phyloP scores from a whole-genome alignment of 2,797 vertebrate genomes.

The Leptodactylus fallax region DNA sequence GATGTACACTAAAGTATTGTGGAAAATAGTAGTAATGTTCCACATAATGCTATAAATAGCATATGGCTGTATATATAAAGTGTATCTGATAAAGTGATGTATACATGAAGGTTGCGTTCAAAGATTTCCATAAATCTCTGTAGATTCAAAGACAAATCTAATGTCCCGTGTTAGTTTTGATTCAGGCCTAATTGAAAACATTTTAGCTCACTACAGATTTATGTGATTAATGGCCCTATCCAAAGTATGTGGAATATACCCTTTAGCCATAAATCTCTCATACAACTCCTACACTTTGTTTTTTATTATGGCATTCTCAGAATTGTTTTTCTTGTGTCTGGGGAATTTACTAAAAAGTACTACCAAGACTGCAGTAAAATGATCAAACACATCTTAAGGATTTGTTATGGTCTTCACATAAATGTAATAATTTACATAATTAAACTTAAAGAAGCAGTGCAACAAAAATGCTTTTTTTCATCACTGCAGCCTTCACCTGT shows the following conservation, averaged over 20 bases:
- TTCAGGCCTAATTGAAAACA: slow-evolving; percentile 31
- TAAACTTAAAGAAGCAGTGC: not conserved
- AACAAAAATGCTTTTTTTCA: too few relatives aligned
- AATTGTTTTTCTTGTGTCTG: slow-evolving; percentile 18
- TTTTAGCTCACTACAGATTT: slow-evolving; percentile 29
- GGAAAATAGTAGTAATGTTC: not conserved
- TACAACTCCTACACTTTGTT: slow-evolving; percentile 26
- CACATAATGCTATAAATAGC: not conserved
- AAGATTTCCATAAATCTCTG: slow-evolving; percentile 35
- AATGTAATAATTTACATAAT: not conserved
- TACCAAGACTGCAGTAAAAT: not conserved
- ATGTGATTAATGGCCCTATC: slow-evolving; percentile 39
- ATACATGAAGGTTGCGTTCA: slow-evolving; percentile 19
- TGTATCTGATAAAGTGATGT: not conserved
- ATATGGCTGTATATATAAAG: not conserved
- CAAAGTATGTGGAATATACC: slow-evolving; percentile 26
- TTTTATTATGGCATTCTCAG: slow-evolving; percentile 10
- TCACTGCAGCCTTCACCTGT: too few relatives aligned
- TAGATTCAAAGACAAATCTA: slow-evolving; percentile 58
- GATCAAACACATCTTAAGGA: not conserved
- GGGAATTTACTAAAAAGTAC: slow-evolving; percentile 17
- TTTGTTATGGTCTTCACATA: not conserved
- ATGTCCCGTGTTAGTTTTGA: slow-evolving; percentile 56
- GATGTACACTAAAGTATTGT: not conserved
- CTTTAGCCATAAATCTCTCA: slow-evolving; percentile 41